phyloP scores from a whole-genome alignment of 30 jellyfish, hydroid and myxozoan genomes.

The Aurelia sp. region DNA sequence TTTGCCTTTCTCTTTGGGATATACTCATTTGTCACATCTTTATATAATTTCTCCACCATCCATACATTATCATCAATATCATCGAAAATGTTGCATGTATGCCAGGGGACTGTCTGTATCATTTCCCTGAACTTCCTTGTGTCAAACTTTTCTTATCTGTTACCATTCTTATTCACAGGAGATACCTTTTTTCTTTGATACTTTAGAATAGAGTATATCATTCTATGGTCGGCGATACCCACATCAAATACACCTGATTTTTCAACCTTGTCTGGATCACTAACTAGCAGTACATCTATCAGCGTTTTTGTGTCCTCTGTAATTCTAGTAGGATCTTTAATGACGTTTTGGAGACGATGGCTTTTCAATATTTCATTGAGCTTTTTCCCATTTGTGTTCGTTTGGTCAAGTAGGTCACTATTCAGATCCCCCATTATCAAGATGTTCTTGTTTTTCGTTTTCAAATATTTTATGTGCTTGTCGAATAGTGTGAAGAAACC shows the following conservation, averaged over 20 bases:
- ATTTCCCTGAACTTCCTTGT: constrained; percentile 28
- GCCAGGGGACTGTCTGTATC: constrained; percentile 64
- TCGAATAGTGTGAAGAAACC: constrained; percentile 34
- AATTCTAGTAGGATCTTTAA: constrained; percentile 2
- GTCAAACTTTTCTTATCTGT: constrained; percentile 10
- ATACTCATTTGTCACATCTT: too few relatives aligned
- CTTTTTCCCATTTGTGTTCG: too few relatives aligned
- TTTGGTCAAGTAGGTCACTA: too few relatives aligned
- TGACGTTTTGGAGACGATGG: too few relatives aligned
- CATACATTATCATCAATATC: too few relatives aligned
- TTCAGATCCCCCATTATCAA: constrained; percentile 17
- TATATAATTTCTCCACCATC: too few relatives aligned
- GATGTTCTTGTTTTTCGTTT: constrained; percentile 5
- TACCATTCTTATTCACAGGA: constrained; percentile 5
- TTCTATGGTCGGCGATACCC: constrained; percentile 24
- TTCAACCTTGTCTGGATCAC: constrained; percentile 12
- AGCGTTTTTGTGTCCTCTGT: constrained; percentile 9
- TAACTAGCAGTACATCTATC: constrained; percentile 16
- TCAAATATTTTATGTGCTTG: background rate
- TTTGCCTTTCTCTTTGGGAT: too few relatives aligned
- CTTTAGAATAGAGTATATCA: background rate
- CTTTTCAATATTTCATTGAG: too few relatives aligned
- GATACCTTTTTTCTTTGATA: constrained; percentile 18
- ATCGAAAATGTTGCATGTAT: constrained; percentile 36
- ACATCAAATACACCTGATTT: constrained; percentile 17